Conservation (phyloP, 2,113 vertebrate genomes). For the Hipposideros armiger region DNA sequence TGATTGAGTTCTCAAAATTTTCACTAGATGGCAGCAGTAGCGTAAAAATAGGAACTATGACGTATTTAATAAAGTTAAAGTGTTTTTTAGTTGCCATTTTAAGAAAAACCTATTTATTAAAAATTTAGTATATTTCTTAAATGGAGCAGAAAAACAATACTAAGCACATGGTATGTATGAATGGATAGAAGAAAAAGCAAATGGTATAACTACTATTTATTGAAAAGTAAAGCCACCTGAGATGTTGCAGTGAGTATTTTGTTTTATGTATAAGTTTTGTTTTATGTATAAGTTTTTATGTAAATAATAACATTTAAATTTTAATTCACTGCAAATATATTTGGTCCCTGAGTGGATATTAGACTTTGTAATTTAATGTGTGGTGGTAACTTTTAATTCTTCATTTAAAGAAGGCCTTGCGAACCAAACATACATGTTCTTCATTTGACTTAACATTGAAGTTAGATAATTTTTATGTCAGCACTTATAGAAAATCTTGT, state of each 20-base stretch:
- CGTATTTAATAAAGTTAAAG: neutral
- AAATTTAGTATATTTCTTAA: conserved; percentile 37
- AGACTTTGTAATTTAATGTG: conserved; percentile 37
- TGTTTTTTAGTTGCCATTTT: conserved; percentile 3
- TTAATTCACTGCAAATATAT: conserved; percentile 19
- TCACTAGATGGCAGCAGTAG: conserved; percentile 80
- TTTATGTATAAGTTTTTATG: neutral
- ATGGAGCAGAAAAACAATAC: neutral
- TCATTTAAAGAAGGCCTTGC: conserved; percentile 28
- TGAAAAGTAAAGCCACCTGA: neutral
- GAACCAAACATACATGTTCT: neutral
- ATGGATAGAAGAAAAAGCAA: conserved; percentile 7
- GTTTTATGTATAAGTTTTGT: neutral
- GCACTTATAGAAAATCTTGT: conserved; percentile 21
- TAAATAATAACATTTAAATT: conserved; percentile 50
- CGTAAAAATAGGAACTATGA: conserved; percentile 44
- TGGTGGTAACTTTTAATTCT: conserved; percentile 34
- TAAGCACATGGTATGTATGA: neutral
- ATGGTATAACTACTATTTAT: neutral
- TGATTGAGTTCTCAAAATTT: conserved; percentile 43
- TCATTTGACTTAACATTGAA: neutral
- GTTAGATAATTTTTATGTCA: conserved; percentile 37
- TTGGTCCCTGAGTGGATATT: neutral
- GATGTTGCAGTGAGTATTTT: conserved; percentile 21
- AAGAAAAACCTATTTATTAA: conserved; percentile 25